Percentiles rank a stretch among this genome's conserved stretches.
phyloP scores from a whole-genome alignment of 2,888 invertebrate species.

The Oligia fasciuncula region DNA sequence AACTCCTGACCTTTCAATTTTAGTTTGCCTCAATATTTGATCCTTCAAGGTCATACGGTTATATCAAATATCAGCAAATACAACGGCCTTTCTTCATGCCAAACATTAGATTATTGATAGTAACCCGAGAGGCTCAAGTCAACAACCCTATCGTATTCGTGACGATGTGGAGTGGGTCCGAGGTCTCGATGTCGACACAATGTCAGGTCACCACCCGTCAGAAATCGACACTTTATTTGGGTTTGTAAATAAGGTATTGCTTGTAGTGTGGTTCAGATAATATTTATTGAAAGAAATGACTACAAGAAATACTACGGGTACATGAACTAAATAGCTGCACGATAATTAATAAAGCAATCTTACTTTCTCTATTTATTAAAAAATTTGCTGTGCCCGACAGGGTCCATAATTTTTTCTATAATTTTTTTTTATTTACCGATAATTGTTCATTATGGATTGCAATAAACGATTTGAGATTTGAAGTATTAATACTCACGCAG shows the following conservation, averaged over 20 bases:
- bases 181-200: conserved; percentile 15
- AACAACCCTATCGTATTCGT: conserved; percentile 21
- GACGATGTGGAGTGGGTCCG: not conserved
- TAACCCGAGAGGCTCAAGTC: conserved; percentile 22
- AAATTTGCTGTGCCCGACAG: too few relatives aligned
- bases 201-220: conserved; percentile 13
- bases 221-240: conserved; percentile 29
- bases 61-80: conserved; percentile 27
- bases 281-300: not conserved
- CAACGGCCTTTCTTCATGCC: not conserved
- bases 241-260: not conserved
- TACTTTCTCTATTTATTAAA: too few relatives aligned
- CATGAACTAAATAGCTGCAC: not conserved
- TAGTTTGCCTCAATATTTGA: conserved; percentile 14
- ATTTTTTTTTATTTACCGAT: too few relatives aligned
- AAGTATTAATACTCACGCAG: not conserved
- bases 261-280: too few relatives aligned
- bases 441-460: too few relatives aligned
- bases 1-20: not conserved
- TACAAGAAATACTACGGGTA: not conserved
- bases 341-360: too few relatives aligned
- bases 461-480: too few relatives aligned
- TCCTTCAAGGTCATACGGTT: not conserved
- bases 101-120: conserved; percentile 20
- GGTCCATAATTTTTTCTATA: too few relatives aligned